Evolutionary conservation across 2,888 invertebrate genomes (phyloP).

Genomic region (Cantharis rustica): DNA sequence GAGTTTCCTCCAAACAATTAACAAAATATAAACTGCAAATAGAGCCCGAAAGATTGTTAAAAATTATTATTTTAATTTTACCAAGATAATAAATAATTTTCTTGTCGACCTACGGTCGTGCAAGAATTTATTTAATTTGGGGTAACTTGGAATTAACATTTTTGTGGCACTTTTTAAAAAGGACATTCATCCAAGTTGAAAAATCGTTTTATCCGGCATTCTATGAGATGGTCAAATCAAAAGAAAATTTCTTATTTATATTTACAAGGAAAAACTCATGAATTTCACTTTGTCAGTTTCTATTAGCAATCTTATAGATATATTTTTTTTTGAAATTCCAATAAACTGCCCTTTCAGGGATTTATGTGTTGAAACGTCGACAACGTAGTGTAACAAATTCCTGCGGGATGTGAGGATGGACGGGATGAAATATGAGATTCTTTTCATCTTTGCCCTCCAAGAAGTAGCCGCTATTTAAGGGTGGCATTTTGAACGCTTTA

Average conservation of each 20-base stretch:
- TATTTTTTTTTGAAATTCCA: slow-evolving; percentile 38
- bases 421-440: slow-evolving; percentile 42
- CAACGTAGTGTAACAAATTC: slow-evolving; percentile 41
- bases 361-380: slow-evolving; percentile 41
- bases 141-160: neutral
- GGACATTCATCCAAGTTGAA: neutral
- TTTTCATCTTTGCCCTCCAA: slow-evolving; percentile 36
- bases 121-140: neutral
- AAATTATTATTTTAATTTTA: neutral
- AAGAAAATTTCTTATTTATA: neutral
- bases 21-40: neutral
- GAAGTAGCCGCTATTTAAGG: slow-evolving; percentile 25
- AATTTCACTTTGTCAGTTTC: slow-evolving; percentile 43
- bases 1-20: neutral
- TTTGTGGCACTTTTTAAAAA: neutral
- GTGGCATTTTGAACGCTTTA: slow-evolving; percentile 22
- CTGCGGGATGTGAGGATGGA: slow-evolving; percentile 40
- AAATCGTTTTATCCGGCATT: neutral
- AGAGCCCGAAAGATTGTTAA: neutral
- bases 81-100: neutral
- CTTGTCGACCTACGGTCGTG: neutral
- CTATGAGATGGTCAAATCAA: neutral
- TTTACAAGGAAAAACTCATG: slow-evolving; percentile 31
- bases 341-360: slow-evolving; percentile 39
- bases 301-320: slow-evolving; percentile 41